Base-by-base conservation (phyloP, 2,888 invertebrate genomes). In the Anodontia alba region DNA sequence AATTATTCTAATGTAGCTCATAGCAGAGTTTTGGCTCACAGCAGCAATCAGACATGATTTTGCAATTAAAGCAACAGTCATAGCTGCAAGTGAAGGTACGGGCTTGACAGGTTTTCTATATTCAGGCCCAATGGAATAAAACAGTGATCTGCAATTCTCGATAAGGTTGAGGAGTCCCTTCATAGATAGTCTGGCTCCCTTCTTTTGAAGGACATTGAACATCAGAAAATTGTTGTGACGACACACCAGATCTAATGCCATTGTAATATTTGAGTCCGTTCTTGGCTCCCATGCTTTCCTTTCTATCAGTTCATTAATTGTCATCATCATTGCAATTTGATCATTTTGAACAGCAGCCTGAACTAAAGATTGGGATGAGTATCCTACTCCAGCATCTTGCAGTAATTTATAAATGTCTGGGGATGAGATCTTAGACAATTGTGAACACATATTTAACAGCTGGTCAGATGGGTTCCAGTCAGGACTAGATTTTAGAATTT, bases 181-280 rank as follows among this genome's bases (percentile, higher is more conserved):
- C 33, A 17, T 3, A 33, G 31, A 29, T 33, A 62, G 33, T 62
- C 17, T 62, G 5, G 62, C 62, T 3, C 72, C 72, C 23, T 72
- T 72, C 38, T 72, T 72, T 23, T 38, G 33, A 2, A 72, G 17
- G 23, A 57, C 38, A 38, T 72, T 72, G 38, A 33, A 72, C 72
- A 72, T 51, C 17, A 46, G 23, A 26, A 38, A 33, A 38, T 72
- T 72, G 17, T 33, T 31, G 15, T 46, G 72, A 10, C 20, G 51
- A 15, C 49, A 54, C 12, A 33, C 23, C 10, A 57, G 15, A 2
- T 38, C 42, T 20, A 72, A 57, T 29, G 72, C 8, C n/a, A 3
- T 36, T 17, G 36, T 57, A 12, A 72, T 57, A 33, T 72, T 72
- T 23, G 31, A 15, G 29, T 72, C 72, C 3, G 33, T 33, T 20